Conservation (phyloP, 2,113 vertebrate genomes). For the Microcebus ravelobensis region DNA sequence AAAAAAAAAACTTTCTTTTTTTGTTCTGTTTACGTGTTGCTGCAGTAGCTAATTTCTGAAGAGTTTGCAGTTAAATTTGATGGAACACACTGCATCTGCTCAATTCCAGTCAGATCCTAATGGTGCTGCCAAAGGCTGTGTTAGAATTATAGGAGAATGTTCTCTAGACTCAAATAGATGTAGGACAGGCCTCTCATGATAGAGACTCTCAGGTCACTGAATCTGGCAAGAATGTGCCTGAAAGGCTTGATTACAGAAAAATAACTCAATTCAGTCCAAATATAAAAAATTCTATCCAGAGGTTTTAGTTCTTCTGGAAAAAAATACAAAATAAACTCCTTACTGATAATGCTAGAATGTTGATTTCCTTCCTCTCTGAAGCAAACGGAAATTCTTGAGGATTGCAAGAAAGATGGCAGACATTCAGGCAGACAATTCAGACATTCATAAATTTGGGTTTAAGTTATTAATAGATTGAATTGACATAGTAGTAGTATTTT, state of each 20-base stretch:
- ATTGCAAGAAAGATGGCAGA: not conserved
- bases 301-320: not conserved
- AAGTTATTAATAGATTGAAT: not conserved
- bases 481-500: not conserved
- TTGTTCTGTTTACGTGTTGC: not conserved
- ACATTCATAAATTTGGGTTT: not conserved
- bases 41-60: not conserved
- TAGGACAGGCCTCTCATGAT: not conserved
- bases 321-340: not conserved
- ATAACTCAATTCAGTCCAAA: not conserved
- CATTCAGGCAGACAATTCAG: too few species aligned
- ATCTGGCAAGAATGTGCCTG: not conserved
- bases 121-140: not conserved
- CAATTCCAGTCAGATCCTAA: not conserved
- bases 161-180: not conserved
- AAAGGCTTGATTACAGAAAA: not conserved
- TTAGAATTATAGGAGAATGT: not conserved
- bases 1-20: not conserved
- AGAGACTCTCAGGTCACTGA: not conserved
- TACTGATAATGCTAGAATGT: not conserved
- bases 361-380: not conserved
- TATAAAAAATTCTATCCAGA: not conserved
- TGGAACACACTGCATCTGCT: not conserved
- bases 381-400: not conserved
- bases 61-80: slow-evolving; percentile 3